Base-by-base conservation (phyloP, 1,140 invertebrate genomes). In the Rhopalosiphum padi region DNA sequence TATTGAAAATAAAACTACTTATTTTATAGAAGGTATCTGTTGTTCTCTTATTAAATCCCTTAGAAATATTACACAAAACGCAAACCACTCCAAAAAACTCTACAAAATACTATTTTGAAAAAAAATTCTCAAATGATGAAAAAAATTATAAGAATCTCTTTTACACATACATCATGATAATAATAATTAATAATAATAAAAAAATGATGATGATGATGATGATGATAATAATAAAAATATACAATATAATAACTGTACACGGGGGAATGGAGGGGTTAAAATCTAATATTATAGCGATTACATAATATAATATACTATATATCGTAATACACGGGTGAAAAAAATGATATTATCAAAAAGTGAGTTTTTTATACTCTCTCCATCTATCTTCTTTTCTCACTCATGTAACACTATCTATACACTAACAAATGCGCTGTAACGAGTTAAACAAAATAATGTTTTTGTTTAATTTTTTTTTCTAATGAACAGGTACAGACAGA, bases 401-500 rank as follows among this genome's bases (percentile, higher is more conserved):
- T 30, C 41, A 41, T 41, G 46, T 51, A 85, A 93, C 37, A 85
- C 82, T 86, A 93, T 86, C 91, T 93, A 77, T 77, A 93, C 91
- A 93, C 91, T 93, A 93, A 93, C 91, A 93, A 93, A 93, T 93
- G 91, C 91, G 82, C 91, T 93, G 91, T 93, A 93, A 93, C 91
- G 82, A 93, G 91, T 93, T 86, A 85, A 77, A 85, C 48, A 41
- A 82, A 91, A 77, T 68, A 68, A 60, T 90, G 89, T 23, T 90
- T 35, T 37, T 77, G 6, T n/a, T 4, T 18, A 30, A 22, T 68
- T 60, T 46, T 90, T 51, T 83, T 85, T 93, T 85, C 55, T 86
- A n/a, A 68, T 68, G 46, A 93, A 93, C 91, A 93, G 91, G 91
- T 93, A 93, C 91, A 55, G 82, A 93, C 48, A 86, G 48, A 93